phyloP scores from a whole-genome alignment of 2,888 invertebrate species.

The Diarsia brunnea region DNA sequence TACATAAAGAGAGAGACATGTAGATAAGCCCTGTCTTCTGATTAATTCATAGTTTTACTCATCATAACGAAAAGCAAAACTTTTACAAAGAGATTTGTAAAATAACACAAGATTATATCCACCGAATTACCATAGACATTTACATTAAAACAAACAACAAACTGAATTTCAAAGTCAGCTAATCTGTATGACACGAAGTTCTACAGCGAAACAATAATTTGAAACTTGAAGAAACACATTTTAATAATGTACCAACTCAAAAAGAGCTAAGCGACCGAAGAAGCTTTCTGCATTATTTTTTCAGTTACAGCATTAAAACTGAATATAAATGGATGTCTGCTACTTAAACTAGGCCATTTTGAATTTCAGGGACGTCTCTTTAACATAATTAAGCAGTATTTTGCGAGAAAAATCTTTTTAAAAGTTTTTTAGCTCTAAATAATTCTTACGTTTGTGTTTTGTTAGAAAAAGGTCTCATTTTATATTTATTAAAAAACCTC shows the following conservation, averaged over 20 bases:
- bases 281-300: conserved; percentile 57
- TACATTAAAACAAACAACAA: conserved; percentile 31
- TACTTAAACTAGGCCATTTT: conserved; percentile 62
- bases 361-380: conserved; percentile 62
- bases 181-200: conserved; percentile 44
- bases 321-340: conserved; percentile 67
- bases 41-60: neutral
- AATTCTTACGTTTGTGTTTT: conserved; percentile 53
- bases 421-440: conserved; percentile 55
- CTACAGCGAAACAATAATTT: conserved; percentile 53
- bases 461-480: conserved; percentile 48
- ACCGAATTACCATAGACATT: conserved; percentile 3
- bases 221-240: conserved; percentile 51
- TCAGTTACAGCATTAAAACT: conserved; percentile 67
- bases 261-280: conserved; percentile 43
- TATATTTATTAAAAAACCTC: conserved; percentile 45
- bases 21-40: neutral
- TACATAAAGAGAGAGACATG: no score
- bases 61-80: neutral
- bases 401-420: conserved; percentile 55
- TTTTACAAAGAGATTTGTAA: neutral
- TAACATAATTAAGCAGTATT: conserved; percentile 69
- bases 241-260: conserved; percentile 56
- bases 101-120: neutral
- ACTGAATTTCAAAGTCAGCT: conserved; percentile 34